phyloP scores from a whole-genome alignment of 53 echinoderm and acorn worm genomes.

The Henricia sp. region DNA sequence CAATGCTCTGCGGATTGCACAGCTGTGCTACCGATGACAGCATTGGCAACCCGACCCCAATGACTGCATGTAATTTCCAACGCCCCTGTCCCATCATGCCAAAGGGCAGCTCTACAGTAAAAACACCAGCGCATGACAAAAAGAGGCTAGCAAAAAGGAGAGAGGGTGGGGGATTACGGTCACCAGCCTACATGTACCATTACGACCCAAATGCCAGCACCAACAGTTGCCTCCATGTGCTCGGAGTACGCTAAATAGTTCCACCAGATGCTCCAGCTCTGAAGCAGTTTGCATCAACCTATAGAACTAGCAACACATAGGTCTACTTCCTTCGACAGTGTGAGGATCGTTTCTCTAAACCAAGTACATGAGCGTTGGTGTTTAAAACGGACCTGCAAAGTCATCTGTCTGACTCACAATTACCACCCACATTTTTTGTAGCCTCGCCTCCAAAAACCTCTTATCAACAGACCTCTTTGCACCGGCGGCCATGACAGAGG shows the following conservation, averaged over 20 bases:
- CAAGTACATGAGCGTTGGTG: no score
- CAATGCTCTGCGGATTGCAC: conserved; percentile 44
- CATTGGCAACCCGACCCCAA: conserved; percentile 27
- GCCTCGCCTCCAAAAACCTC: no score
- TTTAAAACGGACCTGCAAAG: no score
- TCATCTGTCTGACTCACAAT: no score
- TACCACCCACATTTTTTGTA: no score
- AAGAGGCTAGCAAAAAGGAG: conserved; percentile 37
- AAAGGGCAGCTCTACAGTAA: conserved; percentile 35
- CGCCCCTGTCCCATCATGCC: conserved; percentile 22
- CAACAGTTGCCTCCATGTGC: conserved; percentile 32
- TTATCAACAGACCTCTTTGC: no score
- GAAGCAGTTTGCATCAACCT: conserved; percentile 10
- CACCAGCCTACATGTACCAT: conserved; percentile 1
- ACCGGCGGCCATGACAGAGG: no score
- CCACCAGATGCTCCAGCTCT: conserved; percentile 37
- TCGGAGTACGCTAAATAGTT: conserved; percentile 14
- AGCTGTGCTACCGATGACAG: conserved; percentile 51
- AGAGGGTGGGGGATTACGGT: conserved; percentile 16
- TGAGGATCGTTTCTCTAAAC: no score
- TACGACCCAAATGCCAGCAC: conserved; percentile 7
- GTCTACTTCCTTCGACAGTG: no score
- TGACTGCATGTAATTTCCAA: conserved; percentile 37
- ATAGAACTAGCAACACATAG: no score
- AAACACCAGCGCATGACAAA: conserved; percentile 15